phyloP scores from a whole-genome alignment of 2,888 invertebrate genomes.

The Dinocampus coccinellae region DNA sequence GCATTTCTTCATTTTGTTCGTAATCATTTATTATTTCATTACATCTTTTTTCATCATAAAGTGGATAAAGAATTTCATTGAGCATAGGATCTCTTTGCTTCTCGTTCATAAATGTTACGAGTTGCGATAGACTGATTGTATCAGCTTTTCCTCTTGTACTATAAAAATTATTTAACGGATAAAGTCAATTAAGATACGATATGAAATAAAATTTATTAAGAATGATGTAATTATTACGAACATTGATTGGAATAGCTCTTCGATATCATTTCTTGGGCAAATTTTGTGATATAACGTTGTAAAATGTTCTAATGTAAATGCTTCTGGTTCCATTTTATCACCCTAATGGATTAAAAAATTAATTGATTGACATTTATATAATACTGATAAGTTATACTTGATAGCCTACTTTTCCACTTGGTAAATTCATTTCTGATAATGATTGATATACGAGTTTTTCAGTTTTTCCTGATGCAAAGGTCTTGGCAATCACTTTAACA shows the following conservation, averaged over 20 bases:
- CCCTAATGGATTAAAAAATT: constrained; percentile 68
- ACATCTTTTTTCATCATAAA: constrained; percentile 75
- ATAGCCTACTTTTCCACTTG: constrained; percentile 67
- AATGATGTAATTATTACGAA: constrained; percentile 62
- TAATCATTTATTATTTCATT: constrained; percentile 75
- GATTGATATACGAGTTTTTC: constrained; percentile 79
- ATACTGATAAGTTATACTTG: not conserved
- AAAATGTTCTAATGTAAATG: constrained; percentile 80
- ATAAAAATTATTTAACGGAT: not conserved
- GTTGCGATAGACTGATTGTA: constrained; percentile 70
- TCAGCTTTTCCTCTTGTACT: constrained; percentile 72
- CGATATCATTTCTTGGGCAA: constrained; percentile 79
- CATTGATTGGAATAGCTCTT: constrained; percentile 78
- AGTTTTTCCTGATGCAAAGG: constrained; percentile 80
- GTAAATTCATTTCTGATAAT: constrained; percentile 76
- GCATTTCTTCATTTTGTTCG: constrained; percentile 71
- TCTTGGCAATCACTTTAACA: constrained; percentile 76
- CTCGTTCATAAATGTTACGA: constrained; percentile 75
- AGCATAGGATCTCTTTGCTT: constrained; percentile 78
- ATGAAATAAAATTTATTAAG: not conserved
- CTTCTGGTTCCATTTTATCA: constrained; percentile 77
- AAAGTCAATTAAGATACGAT: not conserved
- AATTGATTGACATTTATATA: not conserved
- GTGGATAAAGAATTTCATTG: constrained; percentile 79
- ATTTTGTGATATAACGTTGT: constrained; percentile 78